Base-by-base conservation (phyloP, 2,888 invertebrate species). In the Parascotia fuliginaria region DNA sequence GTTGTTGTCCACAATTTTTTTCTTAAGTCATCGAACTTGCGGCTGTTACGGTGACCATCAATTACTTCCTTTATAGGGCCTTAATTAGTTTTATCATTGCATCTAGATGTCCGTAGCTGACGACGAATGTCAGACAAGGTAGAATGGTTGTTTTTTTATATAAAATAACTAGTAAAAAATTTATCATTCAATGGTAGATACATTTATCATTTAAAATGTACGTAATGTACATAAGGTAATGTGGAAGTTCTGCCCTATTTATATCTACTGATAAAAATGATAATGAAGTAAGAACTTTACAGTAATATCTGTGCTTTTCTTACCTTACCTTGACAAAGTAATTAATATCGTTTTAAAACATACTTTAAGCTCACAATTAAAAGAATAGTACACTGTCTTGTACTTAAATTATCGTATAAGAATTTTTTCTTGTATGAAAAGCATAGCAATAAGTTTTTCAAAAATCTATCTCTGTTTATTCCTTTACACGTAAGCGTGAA, bases 1-100 rank as follows among this genome's bases (percentile, higher is more conserved):
- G 57, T 41, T 34, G 45, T 13, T 31, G 53, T 45, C 52, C 40
- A 37, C 37, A 49, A 31, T 44, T 7, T 56, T 65, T 72, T 67
- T 60, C 61, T 9, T 61, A 59, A 70, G 70, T 59, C 75, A 70
- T 79, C 73, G 67, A 65, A 65, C 66, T 48, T 27, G 42, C 37
- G 39, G 63, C 50, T 27, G 44, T 61, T 65, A 67, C 73, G 67
- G 49, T 71, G 71, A 48, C 65, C 74, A 79, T 83, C 80, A 81
- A 84, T 85, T 83, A 81, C 58, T 62, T 58, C 53, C 73, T 77
- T 74, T 78, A 75, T 75, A 79, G 65, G 72, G 57, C 54, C 74
- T 83, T 86, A 87, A 87, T 86, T 86, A 75, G 79, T 63, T 64
- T 81, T 85, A 86, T 86, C 84, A 73, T 77, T 69, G 57, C 67